Percentiles rank a stretch among this genome's conserved stretches.
phyloP scores from a whole-genome alignment of 2,888 invertebrate genomes.

The Zhuqinia jingwanae region DNA sequence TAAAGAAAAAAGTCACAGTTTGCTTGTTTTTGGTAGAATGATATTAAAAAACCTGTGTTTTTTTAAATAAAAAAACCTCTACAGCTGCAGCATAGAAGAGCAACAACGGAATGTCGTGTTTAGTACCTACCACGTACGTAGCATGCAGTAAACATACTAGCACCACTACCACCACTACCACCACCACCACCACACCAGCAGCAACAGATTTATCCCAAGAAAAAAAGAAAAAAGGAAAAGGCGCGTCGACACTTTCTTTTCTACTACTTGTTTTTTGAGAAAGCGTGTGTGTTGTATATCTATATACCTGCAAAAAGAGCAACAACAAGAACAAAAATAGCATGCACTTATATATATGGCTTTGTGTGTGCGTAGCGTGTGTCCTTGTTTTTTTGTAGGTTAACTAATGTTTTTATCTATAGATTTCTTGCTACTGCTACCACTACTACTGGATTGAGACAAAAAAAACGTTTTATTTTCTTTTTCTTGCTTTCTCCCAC shows the following conservation, averaged over 20 bases:
- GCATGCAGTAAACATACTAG: background rate
- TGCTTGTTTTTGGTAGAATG: too few relatives aligned
- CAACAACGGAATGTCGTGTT: background rate
- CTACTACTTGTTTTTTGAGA: background rate
- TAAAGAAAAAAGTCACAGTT: too few relatives aligned
- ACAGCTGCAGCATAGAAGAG: background rate
- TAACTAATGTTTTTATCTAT: background rate
- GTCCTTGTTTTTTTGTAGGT: constrained; percentile 10
- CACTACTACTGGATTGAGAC: constrained; percentile 9
- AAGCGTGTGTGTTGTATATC: constrained; percentile 2
- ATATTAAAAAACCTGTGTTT: background rate
- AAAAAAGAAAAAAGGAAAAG: constrained; percentile 38
- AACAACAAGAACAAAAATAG: too few relatives aligned
- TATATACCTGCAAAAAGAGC: background rate
- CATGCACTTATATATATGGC: too few relatives aligned
- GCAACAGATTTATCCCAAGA: constrained; percentile 66
- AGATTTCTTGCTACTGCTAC: background rate
- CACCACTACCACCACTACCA: too few relatives aligned
- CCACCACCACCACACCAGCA: constrained; percentile 1
- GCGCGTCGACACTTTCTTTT: constrained; percentile 41
- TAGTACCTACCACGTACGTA: background rate
- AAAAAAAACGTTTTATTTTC: background rate
- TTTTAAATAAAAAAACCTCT: background rate
- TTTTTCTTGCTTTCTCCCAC: background rate
- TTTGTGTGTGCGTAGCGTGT: constrained; percentile 23